Evolutionary conservation across 1,140 invertebrate genomes (phyloP).

Genomic region (Caerostris darwini): DNA sequence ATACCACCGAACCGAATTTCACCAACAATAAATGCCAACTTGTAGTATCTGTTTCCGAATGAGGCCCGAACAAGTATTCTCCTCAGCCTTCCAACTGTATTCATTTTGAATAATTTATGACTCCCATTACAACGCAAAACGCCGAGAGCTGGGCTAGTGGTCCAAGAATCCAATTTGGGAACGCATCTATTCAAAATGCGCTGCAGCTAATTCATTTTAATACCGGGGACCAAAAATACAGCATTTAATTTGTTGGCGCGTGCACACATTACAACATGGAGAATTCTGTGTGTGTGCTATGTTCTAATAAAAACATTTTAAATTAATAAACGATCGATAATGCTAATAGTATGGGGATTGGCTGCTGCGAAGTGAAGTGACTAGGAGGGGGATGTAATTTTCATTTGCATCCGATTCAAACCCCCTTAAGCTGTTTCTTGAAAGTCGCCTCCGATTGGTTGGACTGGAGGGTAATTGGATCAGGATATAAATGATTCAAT

Average conservation of each 20-base stretch:
- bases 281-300: background rate
- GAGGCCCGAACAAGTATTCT: too few relatives aligned
- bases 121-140: conserved; percentile 10
- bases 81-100: background rate
- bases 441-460: background rate
- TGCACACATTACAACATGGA: background rate
- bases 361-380: background rate
- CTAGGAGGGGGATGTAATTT: background rate
- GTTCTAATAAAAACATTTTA: conserved; percentile 23
- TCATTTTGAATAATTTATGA: conserved; percentile 26
- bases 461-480: conserved; percentile 25
- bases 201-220: conserved; percentile 29
- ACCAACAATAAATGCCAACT: too few relatives aligned
- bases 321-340: conserved; percentile 44
- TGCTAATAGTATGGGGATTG: background rate
- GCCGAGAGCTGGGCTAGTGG: background rate
- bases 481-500: conserved; percentile 20
- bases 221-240: background rate
- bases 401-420: conserved; percentile 13
- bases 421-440: background rate
- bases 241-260: background rate
- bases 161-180: background rate
- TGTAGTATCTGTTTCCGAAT: too few relatives aligned
- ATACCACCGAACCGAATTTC: too few relatives aligned
- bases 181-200: conserved; percentile 23